Percentiles rank a stretch among this genome's conserved stretches.
Conservation (phyloP, 2,113 vertebrate species). For the Emydura subglobosa region DNA sequence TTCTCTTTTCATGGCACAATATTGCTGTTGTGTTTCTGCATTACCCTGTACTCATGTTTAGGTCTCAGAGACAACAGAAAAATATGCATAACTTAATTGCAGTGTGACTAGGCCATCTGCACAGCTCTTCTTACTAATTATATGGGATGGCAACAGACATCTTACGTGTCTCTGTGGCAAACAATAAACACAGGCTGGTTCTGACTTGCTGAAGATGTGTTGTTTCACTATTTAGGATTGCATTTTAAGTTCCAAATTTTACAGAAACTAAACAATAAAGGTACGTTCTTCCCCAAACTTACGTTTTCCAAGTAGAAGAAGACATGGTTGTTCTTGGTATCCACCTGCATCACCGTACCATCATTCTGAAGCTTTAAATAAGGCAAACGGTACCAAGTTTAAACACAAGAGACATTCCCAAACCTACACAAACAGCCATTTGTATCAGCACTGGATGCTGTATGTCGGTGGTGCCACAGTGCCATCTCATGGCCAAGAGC, state of each 20-base stretch:
- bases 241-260: neutral
- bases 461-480: neutral
- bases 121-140: neutral
- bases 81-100: neutral
- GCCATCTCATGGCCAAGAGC: neutral
- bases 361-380: conserved; percentile 62
- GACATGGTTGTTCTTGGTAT: conserved; percentile 65
- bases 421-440: neutral
- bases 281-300: neutral
- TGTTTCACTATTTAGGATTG: neutral
- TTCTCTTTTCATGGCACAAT: neutral
- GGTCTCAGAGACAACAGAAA: neutral
- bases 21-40: neutral
- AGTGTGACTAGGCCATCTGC: neutral
- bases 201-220: neutral
- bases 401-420: neutral
- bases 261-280: neutral
- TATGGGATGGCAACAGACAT: neutral
- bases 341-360: conserved; percentile 49
- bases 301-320: conserved; percentile 74
- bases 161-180: neutral
- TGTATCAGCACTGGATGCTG: rapidly evolving
- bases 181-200: neutral
- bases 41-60: neutral
- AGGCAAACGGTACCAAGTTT: neutral